Conservation (phyloP, 2,888 invertebrate genomes). For the Drosophila anomalata region DNA sequence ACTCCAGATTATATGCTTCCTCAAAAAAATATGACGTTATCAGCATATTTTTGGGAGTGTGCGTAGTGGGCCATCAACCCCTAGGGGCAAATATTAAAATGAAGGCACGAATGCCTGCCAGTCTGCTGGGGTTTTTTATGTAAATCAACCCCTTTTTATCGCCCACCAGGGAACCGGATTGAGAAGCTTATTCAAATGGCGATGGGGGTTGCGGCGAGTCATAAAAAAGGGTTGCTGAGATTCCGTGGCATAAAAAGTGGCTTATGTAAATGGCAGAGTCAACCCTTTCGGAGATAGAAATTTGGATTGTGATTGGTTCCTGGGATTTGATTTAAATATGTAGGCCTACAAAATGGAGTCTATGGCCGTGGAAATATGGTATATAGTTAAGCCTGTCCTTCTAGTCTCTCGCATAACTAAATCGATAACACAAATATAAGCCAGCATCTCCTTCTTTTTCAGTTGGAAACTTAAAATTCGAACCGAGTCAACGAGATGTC, state of each 20-base stretch:
- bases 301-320: slow-evolving; percentile 56
- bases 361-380: neutral
- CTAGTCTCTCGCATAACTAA: too few relatives aligned
- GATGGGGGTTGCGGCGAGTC: slow-evolving; percentile 16
- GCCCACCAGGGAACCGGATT: slow-evolving; percentile 41
- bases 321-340: slow-evolving; percentile 32
- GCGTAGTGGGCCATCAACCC: slow-evolving; percentile 55
- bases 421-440: slow-evolving; percentile 44
- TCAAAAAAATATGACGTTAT: slow-evolving; percentile 41
- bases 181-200: slow-evolving; percentile 75
- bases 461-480: slow-evolving; percentile 62
- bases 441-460: slow-evolving; percentile 18
- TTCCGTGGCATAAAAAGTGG: slow-evolving; percentile 47
- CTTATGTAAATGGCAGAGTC: slow-evolving; percentile 70
- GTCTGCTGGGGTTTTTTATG: slow-evolving; percentile 61
- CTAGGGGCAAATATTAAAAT: slow-evolving; percentile 76
- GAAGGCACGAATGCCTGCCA: slow-evolving; percentile 53
- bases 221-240: slow-evolving; percentile 75
- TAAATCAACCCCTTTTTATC: slow-evolving; percentile 80
- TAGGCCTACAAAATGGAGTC: slow-evolving; percentile 40
- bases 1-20: neutral
- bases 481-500: slow-evolving; percentile 40
- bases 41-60: slow-evolving; percentile 62
- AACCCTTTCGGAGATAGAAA: slow-evolving; percentile 66
- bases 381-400: too few relatives aligned